phyloP scores from a whole-genome alignment of 2,797 vertebrate species.

The Sylvilagus floridanus region DNA sequence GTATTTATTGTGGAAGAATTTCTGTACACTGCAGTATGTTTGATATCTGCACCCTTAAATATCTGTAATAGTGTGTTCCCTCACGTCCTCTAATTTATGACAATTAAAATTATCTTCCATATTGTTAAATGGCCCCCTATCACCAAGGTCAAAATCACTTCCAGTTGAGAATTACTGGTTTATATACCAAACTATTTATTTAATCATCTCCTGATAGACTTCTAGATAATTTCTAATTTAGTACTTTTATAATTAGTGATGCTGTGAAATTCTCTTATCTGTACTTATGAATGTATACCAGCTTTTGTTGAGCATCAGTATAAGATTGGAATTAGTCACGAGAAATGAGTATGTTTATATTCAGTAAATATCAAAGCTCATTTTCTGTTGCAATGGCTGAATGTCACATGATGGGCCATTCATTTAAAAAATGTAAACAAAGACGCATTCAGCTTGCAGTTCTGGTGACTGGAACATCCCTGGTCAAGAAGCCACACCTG shows the following conservation, averaged over 20 bases:
- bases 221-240: not conserved
- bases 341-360: not conserved
- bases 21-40: not conserved
- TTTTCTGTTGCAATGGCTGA: not conserved
- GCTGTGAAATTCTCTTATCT: not conserved
- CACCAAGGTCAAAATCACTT: not conserved
- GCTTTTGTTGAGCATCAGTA: not conserved
- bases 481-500: too few species aligned
- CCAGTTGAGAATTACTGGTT: not conserved
- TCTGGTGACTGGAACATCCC: too few species aligned
- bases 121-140: not conserved
- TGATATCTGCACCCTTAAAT: not conserved
- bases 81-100: not conserved
- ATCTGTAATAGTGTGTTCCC: accelerated
- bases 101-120: not conserved
- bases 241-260: not conserved
- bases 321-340: not conserved
- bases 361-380: not conserved
- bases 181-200: not conserved
- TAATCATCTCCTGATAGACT: not conserved
- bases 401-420: too few species aligned
- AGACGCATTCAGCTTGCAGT: too few species aligned
- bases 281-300: not conserved
- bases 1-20: not conserved
- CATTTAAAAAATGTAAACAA: not conserved